A percentile compares a stretch with the other conserved stretches of the same genome.
phyloP scores from a whole-genome alignment of 2,113 vertebrate species.

The Lonchura striata region DNA sequence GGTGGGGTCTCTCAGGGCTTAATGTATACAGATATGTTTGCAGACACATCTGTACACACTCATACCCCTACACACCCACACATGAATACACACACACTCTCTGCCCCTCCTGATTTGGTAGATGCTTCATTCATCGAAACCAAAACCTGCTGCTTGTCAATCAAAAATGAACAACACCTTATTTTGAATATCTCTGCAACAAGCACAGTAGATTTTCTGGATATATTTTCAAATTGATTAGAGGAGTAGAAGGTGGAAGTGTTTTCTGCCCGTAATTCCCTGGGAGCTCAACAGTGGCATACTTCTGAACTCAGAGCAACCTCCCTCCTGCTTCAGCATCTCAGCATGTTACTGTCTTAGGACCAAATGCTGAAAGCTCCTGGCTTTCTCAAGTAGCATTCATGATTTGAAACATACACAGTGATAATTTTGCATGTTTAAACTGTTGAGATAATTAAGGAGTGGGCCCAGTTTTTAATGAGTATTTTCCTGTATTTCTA shows the following conservation, averaged over 20 bases:
- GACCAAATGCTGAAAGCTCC: neutral
- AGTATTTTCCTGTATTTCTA: neutral
- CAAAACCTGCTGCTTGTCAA: neutral
- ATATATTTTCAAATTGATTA: neutral
- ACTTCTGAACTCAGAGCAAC: neutral
- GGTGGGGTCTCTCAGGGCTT: neutral
- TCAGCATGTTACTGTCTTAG: neutral
- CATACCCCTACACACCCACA: neutral
- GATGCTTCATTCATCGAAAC: neutral
- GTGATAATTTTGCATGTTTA: neutral
- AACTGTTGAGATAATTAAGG: neutral
- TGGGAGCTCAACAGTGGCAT: neutral
- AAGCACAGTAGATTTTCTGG: neutral
- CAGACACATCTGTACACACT: neutral
- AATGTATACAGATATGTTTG: neutral
- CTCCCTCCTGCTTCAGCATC: neutral
- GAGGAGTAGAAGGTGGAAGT: neutral
- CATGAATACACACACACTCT: no score
- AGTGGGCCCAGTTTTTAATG: neutral
- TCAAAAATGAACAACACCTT: neutral
- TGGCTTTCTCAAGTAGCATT: neutral
- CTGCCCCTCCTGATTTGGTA: rapidly evolving
- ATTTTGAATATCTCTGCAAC: neutral
- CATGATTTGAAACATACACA: neutral
- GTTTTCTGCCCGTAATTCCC: neutral